These are phyloP conservation scores for Hirtodrosophila alboralis DNA, from an alignment of 2,888 invertebrate species.

Conservation along the genomic window DNA sequence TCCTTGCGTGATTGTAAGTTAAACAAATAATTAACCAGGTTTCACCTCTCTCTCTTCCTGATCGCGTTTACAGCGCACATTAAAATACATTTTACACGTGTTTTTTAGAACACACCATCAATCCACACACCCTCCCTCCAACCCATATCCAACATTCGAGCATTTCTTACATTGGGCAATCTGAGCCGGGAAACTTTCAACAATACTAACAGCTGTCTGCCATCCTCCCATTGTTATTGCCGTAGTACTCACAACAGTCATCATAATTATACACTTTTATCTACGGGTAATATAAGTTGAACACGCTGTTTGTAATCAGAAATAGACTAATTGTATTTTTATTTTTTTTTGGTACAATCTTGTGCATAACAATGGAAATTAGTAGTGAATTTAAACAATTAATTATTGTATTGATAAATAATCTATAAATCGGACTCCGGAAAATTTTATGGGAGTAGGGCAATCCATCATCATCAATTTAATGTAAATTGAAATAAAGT, in stretches of 20 bases:
- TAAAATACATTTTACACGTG: slow-evolving; percentile 76
- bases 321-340: no score
- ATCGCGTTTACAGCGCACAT: slow-evolving; percentile 74
- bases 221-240: slow-evolving; percentile 35
- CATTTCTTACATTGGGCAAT: no score
- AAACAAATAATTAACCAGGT: slow-evolving; percentile 80
- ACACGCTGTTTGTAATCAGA: neutral
- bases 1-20: slow-evolving; percentile 63
- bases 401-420: no score
- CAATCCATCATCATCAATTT: no score
- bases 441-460: no score
- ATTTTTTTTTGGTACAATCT: no score
- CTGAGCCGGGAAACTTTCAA: slow-evolving; percentile 82
- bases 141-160: neutral
- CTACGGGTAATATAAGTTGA: neutral
- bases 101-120: slow-evolving; percentile 2
- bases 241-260: slow-evolving; percentile 26
- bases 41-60: slow-evolving; percentile 7
- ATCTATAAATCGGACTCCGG: no score
- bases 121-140: neutral
- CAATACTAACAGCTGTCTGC: slow-evolving; percentile 81
- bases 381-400: no score
- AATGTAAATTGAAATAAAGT: no score
- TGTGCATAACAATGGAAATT: neutral
- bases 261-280: slow-evolving; percentile 54